These are phyloP conservation scores for Hemistola chrysoprasaria DNA, from an alignment of 2,888 invertebrate species.

Conservation along the genomic window DNA sequence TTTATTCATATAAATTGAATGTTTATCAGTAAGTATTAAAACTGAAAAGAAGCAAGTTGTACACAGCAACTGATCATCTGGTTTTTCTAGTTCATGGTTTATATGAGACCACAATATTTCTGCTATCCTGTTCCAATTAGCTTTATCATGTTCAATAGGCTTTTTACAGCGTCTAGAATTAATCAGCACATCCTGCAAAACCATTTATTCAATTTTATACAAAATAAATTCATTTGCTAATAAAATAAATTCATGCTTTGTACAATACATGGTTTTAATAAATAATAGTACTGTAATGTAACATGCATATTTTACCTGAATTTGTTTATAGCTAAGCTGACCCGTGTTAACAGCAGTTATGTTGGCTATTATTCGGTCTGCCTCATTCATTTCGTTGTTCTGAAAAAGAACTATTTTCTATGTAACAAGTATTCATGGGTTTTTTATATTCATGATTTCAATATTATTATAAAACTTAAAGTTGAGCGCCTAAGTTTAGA, in stretches of 20 bases:
- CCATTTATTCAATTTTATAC: too few relatives aligned
- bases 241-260: too few relatives aligned
- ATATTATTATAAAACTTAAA: too few relatives aligned
- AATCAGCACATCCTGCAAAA: constrained; percentile 54
- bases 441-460: too few relatives aligned
- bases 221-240: too few relatives aligned
- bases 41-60: constrained; percentile 66
- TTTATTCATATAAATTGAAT: constrained; percentile 45
- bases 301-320: too few relatives aligned
- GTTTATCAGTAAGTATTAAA: constrained; percentile 41
- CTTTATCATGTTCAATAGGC: constrained; percentile 19
- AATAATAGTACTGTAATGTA: too few relatives aligned
- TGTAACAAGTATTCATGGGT: constrained; percentile 12
- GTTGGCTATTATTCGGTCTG: constrained; percentile 21
- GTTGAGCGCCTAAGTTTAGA: constrained; percentile 2
- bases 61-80: constrained; percentile 69
- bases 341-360: constrained; percentile 22
- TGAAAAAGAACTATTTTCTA: constrained; percentile 29
- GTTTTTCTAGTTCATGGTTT: constrained; percentile 43
- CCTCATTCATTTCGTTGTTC: constrained; percentile 43
- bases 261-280: too few relatives aligned
- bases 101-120: constrained; percentile 57
- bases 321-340: constrained; percentile 27
- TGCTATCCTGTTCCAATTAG: constrained; percentile 42
- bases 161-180: constrained; percentile 39